phyloP scores from a whole-genome alignment of 92 coral and sea anemone genomes.

The Galaxea fascicularis region DNA sequence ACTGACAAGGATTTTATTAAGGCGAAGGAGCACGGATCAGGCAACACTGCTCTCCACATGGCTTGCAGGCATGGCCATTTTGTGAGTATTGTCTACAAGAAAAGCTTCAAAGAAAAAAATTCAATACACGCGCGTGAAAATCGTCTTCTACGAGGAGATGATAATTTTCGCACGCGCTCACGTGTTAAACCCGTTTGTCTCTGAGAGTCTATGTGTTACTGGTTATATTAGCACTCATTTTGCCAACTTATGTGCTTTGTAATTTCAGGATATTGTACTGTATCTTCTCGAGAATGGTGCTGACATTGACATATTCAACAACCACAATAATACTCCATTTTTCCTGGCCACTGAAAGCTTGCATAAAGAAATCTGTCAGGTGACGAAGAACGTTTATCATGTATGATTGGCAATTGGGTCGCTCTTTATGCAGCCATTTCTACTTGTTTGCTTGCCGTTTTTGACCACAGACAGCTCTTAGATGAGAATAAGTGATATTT shows the following conservation, averaged over 20 bases:
- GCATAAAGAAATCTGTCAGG: conserved; percentile 94
- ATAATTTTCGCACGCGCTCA: no score
- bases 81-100: conserved; percentile 57
- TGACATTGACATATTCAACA: conserved; percentile 82
- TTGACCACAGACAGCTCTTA: no score
- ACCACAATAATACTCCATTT: conserved; percentile 90
- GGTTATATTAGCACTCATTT: no score
- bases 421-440: no score
- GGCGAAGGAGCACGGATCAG: conserved; percentile 93
- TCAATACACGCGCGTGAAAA: no score
- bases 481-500: no score
- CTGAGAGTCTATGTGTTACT: neutral
- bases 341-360: conserved; percentile 93
- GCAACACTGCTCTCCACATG: conserved; percentile 95
- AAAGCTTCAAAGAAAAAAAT: no score
- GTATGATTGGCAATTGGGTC: neutral
- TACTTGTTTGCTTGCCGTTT: no score
- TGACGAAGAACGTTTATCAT: neutral
- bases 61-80: conserved; percentile 96
- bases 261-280: conserved; percentile 79
- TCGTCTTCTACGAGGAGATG: no score
- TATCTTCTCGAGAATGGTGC: conserved; percentile 92
- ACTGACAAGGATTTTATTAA: conserved; percentile 81
- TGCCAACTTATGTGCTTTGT: no score
- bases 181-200: no score